Base-by-base conservation (phyloP, 2,888 invertebrate species). In the Orthosia incerta region DNA sequence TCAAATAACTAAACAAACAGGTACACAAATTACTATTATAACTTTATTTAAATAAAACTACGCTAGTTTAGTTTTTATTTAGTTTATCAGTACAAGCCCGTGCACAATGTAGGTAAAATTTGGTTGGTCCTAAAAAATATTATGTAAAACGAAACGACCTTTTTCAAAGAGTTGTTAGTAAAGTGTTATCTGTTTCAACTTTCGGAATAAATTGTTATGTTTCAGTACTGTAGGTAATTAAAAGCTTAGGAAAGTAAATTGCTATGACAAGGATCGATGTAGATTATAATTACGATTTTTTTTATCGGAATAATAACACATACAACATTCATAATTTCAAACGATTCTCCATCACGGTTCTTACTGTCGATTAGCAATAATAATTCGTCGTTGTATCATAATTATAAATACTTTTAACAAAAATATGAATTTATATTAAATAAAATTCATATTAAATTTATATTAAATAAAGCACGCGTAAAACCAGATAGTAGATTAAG, bases 191-290 rank as follows among this genome's bases (percentile, higher is more conserved):
- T 78, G 76, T 80, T 83, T 60, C 67, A 86, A 86, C 82, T 88
- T 88, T 83, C 3, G 48, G 70, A 82, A 82, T 87, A 86, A 87
- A 88, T 87, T 87, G 81, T 86, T 89, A 86, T 86, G 86, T 88
- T 85, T 76, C 73, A 67, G 67, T 67, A 68, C 79, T 60, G 16
- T 57, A 69, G 59, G 62, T 77, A 59, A 81, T 82, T 66, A 76
- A 76, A 74, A 80, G 78, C 75, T n/a, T 59, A 77, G 65, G 48
- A 73, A 78, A 70, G 65, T 77, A 76, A 86, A 85, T 83, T 83
- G 53, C 48, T 66, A 61, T 53, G 79, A 82, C 76, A 85, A 78
- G 60, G 68, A 73, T 86, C 67, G 72, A 18, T 51, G 75, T 72
- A 72, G 61, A 79, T 81, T 77, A 74, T 74, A 82, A 83, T 84